Base-by-base conservation (phyloP, 23 tunicate genomes). In the Ascidia mentula region DNA sequence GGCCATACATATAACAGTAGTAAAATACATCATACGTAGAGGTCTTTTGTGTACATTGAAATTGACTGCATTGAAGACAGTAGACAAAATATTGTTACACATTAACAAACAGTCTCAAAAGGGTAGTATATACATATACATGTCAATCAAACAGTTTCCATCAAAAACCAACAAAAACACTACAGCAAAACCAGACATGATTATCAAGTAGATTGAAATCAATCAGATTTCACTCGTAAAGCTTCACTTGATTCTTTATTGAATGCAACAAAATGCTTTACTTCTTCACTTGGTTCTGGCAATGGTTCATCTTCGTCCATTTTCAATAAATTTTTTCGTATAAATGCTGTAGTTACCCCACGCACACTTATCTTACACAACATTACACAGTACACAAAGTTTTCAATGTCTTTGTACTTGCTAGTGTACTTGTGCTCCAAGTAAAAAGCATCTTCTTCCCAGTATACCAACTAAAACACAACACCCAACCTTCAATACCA, bases 361-460 rank as follows among this genome's bases (percentile, higher is more conserved):
- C 40, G 35, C 15, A 74, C 40, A 40, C 65, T 79, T 83, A 85
- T 80, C 36, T 82, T 74, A 31, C 65, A 5, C 0, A 85, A 8
- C 0, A 80, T 36, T 7, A 75, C 75, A 0, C 82, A 73, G 38
- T 80, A 86, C 1, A 90, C 96, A 75, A 85, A 90, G n/a, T 84
- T 75, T 7, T 45, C 40, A 12, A 34, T 38, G 45, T 77, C 46
- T 38, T 77, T 77, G 60, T 9, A 70, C 9, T 26, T 33, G 34
- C 82, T 59, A 18, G 81, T 31, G 69, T 80, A 90, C 0, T 38
- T 45, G 60, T 90, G 96, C 71, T 84, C 72, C 3, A 85, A 34
- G 59, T 90, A 90, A 46, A 90, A 59, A 31, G 69, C 75, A 32
- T 80, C 79, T 17, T 90, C 83, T 34, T 90, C 89, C 96, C 96